Evolutionary conservation across 1,140 invertebrate genomes (phyloP).

Genomic region (Aplysia californica): DNA sequence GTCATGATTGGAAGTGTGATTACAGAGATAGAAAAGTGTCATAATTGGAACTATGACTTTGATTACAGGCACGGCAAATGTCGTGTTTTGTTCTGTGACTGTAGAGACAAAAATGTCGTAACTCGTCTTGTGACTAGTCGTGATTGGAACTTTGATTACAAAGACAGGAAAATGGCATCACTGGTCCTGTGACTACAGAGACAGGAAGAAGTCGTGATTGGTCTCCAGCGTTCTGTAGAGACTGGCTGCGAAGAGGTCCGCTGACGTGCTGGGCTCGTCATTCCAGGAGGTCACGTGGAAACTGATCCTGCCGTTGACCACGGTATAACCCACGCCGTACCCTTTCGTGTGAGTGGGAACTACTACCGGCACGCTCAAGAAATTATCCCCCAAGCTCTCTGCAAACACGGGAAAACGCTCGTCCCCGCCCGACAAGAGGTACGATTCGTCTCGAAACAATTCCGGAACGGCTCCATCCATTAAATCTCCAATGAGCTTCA

Average conservation of each 20-base stretch:
- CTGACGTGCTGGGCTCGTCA: background rate
- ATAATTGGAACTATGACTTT: no score
- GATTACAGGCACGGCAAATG: no score
- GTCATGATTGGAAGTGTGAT: no score
- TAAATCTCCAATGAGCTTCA: constrained; percentile 1
- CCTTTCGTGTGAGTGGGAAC: background rate
- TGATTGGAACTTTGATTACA: no score
- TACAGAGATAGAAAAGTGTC: no score
- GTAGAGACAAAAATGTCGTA: no score
- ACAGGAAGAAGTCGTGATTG: background rate
- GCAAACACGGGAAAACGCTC: background rate
- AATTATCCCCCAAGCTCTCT: background rate
- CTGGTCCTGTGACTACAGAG: no score
- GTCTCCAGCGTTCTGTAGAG: background rate
- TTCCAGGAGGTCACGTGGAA: constrained; percentile 6
- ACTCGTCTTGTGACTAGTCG: no score
- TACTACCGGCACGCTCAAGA: background rate
- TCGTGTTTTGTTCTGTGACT: no score
- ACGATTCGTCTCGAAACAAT: background rate
- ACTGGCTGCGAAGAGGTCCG: background rate
- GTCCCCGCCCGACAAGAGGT: background rate
- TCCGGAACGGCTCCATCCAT: background rate
- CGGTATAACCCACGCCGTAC: constrained; percentile 15
- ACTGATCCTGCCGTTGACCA: constrained; percentile 4
- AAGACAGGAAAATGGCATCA: no score